Evolutionary conservation across 2,113 vertebrate species (phyloP), one percentile per base, ranked within the genome.

Genomic region (Mugil cephalus): DNA sequence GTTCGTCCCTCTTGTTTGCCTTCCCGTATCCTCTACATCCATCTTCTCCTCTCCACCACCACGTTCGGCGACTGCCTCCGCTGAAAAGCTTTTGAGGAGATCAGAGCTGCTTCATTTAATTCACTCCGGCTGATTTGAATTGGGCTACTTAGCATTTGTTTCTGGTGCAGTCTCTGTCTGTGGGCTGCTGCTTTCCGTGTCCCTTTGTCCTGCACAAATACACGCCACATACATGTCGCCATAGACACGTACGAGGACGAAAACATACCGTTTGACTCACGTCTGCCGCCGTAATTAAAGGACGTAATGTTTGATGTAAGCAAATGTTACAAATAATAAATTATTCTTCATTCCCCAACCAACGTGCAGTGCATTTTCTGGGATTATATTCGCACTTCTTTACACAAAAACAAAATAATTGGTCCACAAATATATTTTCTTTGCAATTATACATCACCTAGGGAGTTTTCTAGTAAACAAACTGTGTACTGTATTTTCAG

Each of bases 1-100:
- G 69, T 83, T 79, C 61, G 12, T 68, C 82, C 61, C 68, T 53
- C 70, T 79, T 88, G 84, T 91, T 91, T 90, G 85, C 64, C 75
- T 84, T 80, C 58, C 46, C 69, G 46, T 73, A 59, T 87, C 50
- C 67, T 62, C 77, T 54, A 48, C 74, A 86, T 91, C 79, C 77
- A 75, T 89, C 85, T 79, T 51, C 56, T 52, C 53, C 21, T 40
- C 59, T 24, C 69, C 9, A 30, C 24, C 7, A 64, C 52, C 61
- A 68, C 69, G 19, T 68, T 68, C 35, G 53, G 77, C 36, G 40
- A 61, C 42, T 40, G 62, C 78, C 78, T 78, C 45, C 43, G 48
- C 34, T 54, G 56, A 67, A 69, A 82, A 34, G 73, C 75, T 78
- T 79, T 68, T 68, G 46, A 63, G 56, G 43, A 39, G 74, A 89